Percentiles rank a stretch among this genome's conserved stretches.
Conservation (phyloP, 2,797 vertebrate species). For the Melanotaenia trifasciata region DNA sequence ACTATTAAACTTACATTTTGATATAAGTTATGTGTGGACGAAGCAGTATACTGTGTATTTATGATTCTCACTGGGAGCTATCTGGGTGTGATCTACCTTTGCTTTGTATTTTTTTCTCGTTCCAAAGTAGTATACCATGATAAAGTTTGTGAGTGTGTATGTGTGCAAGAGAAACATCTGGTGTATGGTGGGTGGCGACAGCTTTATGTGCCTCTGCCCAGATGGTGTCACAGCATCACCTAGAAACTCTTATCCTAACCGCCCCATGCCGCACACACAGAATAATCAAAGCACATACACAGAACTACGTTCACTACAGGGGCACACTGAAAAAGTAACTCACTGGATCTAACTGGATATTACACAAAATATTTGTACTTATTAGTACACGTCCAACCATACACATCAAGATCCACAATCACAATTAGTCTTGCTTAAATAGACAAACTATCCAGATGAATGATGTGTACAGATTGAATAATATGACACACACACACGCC, state of each 20-base stretch:
- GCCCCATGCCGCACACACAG: conserved; percentile 61
- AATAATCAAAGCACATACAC: conserved; percentile 39
- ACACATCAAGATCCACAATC: conserved; percentile 34
- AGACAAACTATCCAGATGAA: conserved; percentile 76
- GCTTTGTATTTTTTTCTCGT: conserved; percentile 21
- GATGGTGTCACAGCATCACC: conserved; percentile 87
- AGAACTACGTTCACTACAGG: conserved; percentile 29
- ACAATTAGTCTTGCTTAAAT: conserved; percentile 82
- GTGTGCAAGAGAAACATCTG: conserved; percentile 85
- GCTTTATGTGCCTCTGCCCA: conserved; percentile 86
- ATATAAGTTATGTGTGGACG: conserved; percentile 32
- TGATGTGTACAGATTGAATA: conserved; percentile 63
- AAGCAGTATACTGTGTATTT: conserved; percentile 21
- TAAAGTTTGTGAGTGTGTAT: conserved; percentile 51
- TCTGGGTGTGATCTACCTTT: conserved; percentile 41
- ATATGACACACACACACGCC: conserved; percentile 28
- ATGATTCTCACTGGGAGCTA: conserved; percentile 27
- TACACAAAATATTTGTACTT: conserved; percentile 47
- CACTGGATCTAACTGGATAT: conserved; percentile 41
- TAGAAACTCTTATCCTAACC: conserved; percentile 84
- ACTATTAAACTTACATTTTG: neutral
- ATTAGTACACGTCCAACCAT: conserved; percentile 24
- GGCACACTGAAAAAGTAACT: conserved; percentile 38
- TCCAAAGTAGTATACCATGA: conserved; percentile 42
- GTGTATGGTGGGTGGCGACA: conserved; percentile 83